phyloP scores from a whole-genome alignment of 64 coral and sea anemone species.

The Acropora tenuis region DNA sequence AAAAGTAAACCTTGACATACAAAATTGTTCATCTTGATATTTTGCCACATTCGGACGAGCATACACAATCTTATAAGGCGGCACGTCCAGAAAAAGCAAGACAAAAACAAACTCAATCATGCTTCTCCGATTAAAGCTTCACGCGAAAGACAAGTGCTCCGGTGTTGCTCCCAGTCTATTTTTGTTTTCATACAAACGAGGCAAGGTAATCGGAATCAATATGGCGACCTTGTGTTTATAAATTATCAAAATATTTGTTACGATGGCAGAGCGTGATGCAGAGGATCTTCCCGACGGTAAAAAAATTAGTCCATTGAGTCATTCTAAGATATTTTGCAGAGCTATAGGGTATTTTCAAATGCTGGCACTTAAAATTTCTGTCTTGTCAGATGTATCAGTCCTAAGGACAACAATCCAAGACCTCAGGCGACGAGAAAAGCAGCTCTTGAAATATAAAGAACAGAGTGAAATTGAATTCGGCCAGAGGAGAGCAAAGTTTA shows the following conservation, averaged over 20 bases:
- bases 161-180: background rate
- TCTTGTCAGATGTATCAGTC: conserved; percentile 55
- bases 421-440: conserved; percentile 57
- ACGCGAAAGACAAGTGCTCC: too few species aligned
- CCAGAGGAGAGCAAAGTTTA: conserved; percentile 90
- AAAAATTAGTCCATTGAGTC: background rate
- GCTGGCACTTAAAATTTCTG: background rate
- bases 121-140: too few species aligned
- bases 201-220: background rate
- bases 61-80: too few species aligned
- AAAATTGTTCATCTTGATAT: too few species aligned
- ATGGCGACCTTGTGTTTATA: conserved; percentile 26
- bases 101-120: background rate
- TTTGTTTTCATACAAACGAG: background rate
- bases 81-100: background rate
- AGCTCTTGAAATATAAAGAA: conserved; percentile 68
- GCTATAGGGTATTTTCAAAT: background rate
- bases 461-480: conserved; percentile 93
- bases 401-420: conserved; percentile 63
- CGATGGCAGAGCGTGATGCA: conserved; percentile 13
- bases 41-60: too few species aligned
- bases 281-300: conserved; percentile 54
- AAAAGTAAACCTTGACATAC: too few species aligned
- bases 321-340: background rate
- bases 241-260: background rate